Conservation (phyloP, 2,113 vertebrate genomes). For the Phalacrocorax brasilianus region DNA sequence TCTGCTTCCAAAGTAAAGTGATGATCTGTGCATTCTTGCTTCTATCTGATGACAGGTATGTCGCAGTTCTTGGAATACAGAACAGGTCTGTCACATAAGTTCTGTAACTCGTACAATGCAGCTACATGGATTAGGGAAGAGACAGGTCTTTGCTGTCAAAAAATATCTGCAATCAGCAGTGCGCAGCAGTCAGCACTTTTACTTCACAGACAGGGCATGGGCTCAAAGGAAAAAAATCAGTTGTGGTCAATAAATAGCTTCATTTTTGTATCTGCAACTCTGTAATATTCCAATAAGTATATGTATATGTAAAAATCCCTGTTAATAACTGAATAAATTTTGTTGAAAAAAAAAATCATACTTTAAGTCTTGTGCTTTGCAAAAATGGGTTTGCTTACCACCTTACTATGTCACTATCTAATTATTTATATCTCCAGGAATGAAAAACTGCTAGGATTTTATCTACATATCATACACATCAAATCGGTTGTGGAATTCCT, state of each 20-base stretch:
- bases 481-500: not conserved
- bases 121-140: slow-evolving; percentile 74
- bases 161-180: slow-evolving; percentile 62
- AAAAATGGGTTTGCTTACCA: not conserved
- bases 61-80: slow-evolving; percentile 71
- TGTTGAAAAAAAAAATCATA: not conserved
- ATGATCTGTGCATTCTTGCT: slow-evolving; percentile 70
- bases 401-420: not conserved
- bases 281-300: not conserved
- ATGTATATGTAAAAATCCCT: not conserved
- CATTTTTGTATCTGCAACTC: slow-evolving; percentile 9
- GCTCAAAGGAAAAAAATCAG: slow-evolving; percentile 41
- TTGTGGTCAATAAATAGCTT: slow-evolving; percentile 75
- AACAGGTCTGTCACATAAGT: slow-evolving; percentile 72
- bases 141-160: slow-evolving; percentile 75
- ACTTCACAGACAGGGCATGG: slow-evolving; percentile 55
- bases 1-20: slow-evolving; percentile 70
- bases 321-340: not conserved
- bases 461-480: not conserved
- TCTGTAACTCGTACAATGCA: slow-evolving; percentile 77
- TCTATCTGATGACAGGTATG: slow-evolving; percentile 75
- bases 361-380: not conserved
- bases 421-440: not conserved
- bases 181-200: slow-evolving; percentile 73
- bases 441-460: not conserved